Base-by-base conservation (phyloP, 2,113 vertebrate species). In the Prietella phreatophila region DNA sequence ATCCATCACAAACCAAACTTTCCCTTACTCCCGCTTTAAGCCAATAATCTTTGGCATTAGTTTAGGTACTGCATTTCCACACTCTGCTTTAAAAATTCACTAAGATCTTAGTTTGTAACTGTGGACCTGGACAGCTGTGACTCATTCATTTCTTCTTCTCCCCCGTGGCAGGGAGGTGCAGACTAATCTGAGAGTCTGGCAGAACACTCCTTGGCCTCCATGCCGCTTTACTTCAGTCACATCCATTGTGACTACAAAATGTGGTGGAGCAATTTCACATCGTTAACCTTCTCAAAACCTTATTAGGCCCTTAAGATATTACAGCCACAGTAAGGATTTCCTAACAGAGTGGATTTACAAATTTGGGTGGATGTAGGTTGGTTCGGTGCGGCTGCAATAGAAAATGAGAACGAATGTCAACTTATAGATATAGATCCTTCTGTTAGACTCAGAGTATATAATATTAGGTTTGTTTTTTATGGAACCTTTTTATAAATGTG, bases 141-240 rank as follows among this genome's bases (percentile, higher is more conserved):
- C 55, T 84, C 33, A 82, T 87, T 87, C 83, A 42, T 86, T 86
- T 83, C 60, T 85, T 58, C 80, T 60, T 84, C 58, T 85, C 89
- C 82, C 85, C 79, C 58, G 67, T 87, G 87, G 63, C 76, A 53
- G 82, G 82, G 87, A 89, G 89, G 87, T 87, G 79, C 85, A 53
- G 76, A 85, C 33, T 82, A 76, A 47, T 47, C 82, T 84, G 83
- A 76, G 42, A 85, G 82, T 87, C 36, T 93, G 93, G 92, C 90
- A 91, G 91, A 88, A 92, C 91, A 92, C 85, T 90, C 42, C 73
- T 25, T 93, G 93, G 91, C 91, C 87, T 67, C 75, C 5, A 36
- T 36, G 25, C 58, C 82, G 33, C 73, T 86, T 71, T 83, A 30
- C 85, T 86, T 30, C 65, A 11, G 50, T 86, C 83, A 47, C 10